Evolutionary conservation across 2,113 vertebrate species (phyloP).

Genomic region (Octodon degus): DNA sequence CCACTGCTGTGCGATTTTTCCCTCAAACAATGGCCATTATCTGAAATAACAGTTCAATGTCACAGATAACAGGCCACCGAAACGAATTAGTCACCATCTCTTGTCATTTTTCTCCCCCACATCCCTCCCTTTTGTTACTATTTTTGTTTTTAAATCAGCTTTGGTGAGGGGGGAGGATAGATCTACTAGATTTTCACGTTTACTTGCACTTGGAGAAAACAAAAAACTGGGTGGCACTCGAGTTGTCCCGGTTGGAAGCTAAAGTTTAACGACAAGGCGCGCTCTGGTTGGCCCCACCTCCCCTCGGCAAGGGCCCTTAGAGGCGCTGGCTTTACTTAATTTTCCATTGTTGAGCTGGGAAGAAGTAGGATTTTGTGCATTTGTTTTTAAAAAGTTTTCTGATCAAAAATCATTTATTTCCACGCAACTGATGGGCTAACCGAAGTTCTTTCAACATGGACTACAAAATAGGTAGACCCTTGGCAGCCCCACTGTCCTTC

Average conservation of each 20-base stretch:
- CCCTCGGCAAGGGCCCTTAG: neutral
- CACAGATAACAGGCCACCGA: conserved; percentile 91
- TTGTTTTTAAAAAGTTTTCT: conserved; percentile 43
- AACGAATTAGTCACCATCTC: conserved; percentile 94
- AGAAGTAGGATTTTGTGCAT: conserved; percentile 50
- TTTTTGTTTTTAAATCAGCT: conserved; percentile 81
- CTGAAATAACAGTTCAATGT: conserved; percentile 97
- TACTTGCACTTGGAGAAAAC: conserved; percentile 58
- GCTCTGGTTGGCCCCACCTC: neutral
- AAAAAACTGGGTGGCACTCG: conserved; percentile 74
- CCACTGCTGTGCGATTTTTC: conserved; percentile 86
- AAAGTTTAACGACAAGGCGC: neutral
- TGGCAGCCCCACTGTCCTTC: neutral
- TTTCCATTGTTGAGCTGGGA: conserved; percentile 45
- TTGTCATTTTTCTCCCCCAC: conserved; percentile 86
- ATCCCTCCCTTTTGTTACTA: conserved; percentile 79
- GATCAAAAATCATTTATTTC: conserved; percentile 54
- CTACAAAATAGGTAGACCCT: neutral
- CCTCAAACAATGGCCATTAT: conserved; percentile 96
- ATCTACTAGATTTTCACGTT: conserved; percentile 47
- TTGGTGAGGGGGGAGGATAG: conserved; percentile 49
- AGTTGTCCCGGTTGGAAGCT: neutral
- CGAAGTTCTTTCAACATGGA: conserved; percentile 13
- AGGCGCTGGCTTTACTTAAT: conserved; percentile 38
- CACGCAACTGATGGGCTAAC: conserved; percentile 39